phyloP scores from a whole-genome alignment of 2,797 vertebrate species.

The Smutsia temminckii region DNA sequence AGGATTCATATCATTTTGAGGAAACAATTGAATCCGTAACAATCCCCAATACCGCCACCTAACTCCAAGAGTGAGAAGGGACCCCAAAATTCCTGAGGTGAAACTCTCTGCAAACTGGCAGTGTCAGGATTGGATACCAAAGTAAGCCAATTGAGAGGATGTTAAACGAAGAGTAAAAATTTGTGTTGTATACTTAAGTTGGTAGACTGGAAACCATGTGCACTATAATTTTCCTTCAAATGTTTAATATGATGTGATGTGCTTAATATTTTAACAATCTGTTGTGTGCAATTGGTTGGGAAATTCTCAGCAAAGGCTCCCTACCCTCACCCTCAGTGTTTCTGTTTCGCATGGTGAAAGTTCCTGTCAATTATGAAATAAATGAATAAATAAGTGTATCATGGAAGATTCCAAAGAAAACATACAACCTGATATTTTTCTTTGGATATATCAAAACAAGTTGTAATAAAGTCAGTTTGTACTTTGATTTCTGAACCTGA shows the following conservation, averaged over 20 bases:
- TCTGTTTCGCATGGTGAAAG: not conserved
- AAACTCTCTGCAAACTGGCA: constrained; percentile 5
- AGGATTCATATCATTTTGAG: not conserved
- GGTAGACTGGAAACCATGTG: not conserved
- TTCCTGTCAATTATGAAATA: no score
- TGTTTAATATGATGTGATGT: not conserved
- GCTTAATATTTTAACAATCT: constrained; percentile 3
- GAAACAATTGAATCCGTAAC: not conserved
- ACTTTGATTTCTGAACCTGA: not conserved
- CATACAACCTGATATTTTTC: no score
- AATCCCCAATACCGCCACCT: not conserved
- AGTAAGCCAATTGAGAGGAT: not conserved
- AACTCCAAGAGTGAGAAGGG: not conserved
- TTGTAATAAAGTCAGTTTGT: not conserved
- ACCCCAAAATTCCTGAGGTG: not conserved
- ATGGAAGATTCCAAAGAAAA: no score
- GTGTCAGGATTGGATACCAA: not conserved
- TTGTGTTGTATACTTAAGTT: not conserved
- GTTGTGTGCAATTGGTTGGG: no score
- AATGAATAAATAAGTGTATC: no score
- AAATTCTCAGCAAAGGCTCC: no score
- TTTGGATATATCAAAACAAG: no score
- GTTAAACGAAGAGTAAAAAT: not conserved
- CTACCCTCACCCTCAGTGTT: not conserved
- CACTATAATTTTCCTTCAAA: not conserved